Evolutionary conservation across 2,113 vertebrate genomes (phyloP).

Genomic region (Zosterops lateralis): DNA sequence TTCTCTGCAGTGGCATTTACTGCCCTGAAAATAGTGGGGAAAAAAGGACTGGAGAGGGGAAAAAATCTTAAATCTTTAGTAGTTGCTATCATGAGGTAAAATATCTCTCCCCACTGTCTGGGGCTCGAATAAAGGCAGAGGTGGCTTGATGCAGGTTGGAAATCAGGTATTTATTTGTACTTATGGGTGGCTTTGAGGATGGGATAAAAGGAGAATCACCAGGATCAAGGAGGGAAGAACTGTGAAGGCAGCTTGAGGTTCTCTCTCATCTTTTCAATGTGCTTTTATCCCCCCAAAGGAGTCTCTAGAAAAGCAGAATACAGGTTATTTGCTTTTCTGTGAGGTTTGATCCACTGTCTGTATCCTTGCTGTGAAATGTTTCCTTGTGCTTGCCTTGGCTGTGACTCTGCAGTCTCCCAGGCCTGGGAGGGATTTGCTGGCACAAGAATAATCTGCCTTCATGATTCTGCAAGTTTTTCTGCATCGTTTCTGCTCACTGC

Average conservation of each 20-base stretch:
- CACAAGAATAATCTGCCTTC: background rate
- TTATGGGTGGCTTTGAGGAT: background rate
- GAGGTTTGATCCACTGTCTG: background rate
- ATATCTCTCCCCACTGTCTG: background rate
- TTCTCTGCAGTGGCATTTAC: background rate
- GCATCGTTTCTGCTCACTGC: background rate
- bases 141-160: background rate
- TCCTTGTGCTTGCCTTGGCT: background rate
- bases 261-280: background rate
- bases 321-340: background rate
- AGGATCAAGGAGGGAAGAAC: background rate
- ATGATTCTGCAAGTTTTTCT: background rate
- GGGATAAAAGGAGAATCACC: background rate
- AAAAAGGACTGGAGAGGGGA: background rate
- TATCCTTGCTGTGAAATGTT: background rate
- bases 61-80: background rate
- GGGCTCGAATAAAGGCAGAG: background rate
- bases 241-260: background rate
- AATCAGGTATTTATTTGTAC: background rate
- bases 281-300: background rate
- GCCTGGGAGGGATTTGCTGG: background rate
- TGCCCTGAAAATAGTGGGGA: background rate
- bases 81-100: background rate
- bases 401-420: background rate
- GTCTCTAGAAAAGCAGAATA: background rate